phyloP scores from a whole-genome alignment of 2,113 vertebrate species.

The Morone saxatilis region DNA sequence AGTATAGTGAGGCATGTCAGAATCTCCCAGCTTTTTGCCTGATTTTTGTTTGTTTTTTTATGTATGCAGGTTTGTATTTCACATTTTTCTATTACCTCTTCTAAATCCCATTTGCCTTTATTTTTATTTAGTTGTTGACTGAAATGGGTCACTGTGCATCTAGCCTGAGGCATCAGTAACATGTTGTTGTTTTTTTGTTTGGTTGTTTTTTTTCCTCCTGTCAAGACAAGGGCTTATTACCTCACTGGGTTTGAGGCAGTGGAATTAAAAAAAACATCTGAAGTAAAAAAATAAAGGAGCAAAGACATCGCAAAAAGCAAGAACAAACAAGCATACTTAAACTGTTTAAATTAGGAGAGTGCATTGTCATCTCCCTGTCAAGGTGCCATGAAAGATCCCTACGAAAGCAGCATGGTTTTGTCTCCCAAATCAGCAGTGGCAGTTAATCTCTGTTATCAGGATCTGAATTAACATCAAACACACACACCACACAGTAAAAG shows the following conservation, averaged over 20 bases:
- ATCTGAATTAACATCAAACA: conserved; percentile 39
- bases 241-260: conserved; percentile 18
- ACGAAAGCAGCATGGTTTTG: neutral
- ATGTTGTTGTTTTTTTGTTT: conserved; percentile 5
- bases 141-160: conserved; percentile 72
- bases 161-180: conserved; percentile 46
- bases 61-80: conserved; percentile 16
- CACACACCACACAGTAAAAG: conserved; percentile 2
- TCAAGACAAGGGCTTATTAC: conserved; percentile 40
- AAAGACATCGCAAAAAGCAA: neutral
- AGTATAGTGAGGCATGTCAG: neutral
- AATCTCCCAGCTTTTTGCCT: conserved; percentile 2
- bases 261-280: conserved; percentile 9
- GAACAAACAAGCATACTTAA: conserved; percentile 31
- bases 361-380: conserved; percentile 39
- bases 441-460: conserved; percentile 38
- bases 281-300: neutral
- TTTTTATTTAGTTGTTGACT: conserved; percentile 58
- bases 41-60: neutral
- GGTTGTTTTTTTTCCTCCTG: conserved; percentile 2
- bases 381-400: conserved; percentile 7
- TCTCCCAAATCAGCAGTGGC: conserved; percentile 43
- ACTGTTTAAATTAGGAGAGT: conserved; percentile 42
- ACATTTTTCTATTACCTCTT: conserved; percentile 16
- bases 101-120: conserved; percentile 44